A percentile compares a stretch with the other conserved stretches of the same genome.
These are phyloP conservation scores for Dorcus parallelipipedus DNA, from an alignment of 2,888 invertebrate species.

Conservation along the genomic window DNA sequence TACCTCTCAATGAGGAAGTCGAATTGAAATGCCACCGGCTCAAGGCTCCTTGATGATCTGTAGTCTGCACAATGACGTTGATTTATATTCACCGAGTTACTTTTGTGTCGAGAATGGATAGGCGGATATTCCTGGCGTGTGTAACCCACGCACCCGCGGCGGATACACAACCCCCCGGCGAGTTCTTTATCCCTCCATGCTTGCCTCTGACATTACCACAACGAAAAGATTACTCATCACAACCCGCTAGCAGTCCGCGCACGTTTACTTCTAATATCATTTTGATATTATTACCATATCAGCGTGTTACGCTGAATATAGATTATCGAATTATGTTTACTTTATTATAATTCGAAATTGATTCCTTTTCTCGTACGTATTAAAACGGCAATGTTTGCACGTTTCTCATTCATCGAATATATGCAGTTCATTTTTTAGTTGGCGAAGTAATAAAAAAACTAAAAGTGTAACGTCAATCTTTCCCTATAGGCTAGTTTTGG, in stretches of 20 bases:
- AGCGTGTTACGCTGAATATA: constrained; percentile 41
- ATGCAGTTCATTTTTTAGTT: too few relatives aligned
- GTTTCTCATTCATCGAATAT: not conserved
- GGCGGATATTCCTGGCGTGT: constrained; percentile 33
- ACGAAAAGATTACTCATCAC: constrained; percentile 36
- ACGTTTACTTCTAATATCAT: constrained; percentile 43
- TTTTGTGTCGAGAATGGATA: constrained; percentile 23
- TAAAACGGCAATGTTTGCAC: not conserved
- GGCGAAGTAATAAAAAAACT: too few relatives aligned
- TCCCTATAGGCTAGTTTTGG: too few relatives aligned
- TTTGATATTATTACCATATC: constrained; percentile 48
- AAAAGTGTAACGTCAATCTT: too few relatives aligned
- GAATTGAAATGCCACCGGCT: constrained; percentile 23
- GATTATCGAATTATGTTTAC: constrained; percentile 42
- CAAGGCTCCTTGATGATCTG: constrained; percentile 33
- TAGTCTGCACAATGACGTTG: constrained; percentile 32
- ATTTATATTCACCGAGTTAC: constrained; percentile 36
- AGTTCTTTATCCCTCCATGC: constrained; percentile 28
- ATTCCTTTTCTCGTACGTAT: constrained; percentile 13
- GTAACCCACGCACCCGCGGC: constrained; percentile 30
- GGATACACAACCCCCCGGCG: constrained; percentile 28
- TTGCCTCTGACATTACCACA: constrained; percentile 25
- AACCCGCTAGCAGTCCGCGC: constrained; percentile 27
- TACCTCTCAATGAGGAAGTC: constrained; percentile 13
- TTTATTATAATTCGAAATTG: constrained; percentile 32